These are phyloP conservation scores for Prosopocoilus inquinatus DNA, from an alignment of 2,888 invertebrate species.

Conservation along the genomic window DNA sequence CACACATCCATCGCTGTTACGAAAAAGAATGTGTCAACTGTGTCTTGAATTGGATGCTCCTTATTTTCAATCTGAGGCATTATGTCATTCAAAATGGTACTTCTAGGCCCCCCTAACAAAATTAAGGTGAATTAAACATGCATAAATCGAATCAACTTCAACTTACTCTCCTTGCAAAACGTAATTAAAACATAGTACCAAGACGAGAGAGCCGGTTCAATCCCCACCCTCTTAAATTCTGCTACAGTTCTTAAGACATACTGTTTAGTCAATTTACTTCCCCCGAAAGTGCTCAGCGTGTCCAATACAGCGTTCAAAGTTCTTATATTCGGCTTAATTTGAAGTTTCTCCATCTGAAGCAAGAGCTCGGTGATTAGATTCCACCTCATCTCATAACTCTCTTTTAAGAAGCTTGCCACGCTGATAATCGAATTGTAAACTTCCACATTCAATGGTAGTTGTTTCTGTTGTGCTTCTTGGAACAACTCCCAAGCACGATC, in stretches of 20 bases:
- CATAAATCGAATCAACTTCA: not conserved
- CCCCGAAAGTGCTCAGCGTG: constrained; percentile 52
- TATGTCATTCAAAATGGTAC: constrained; percentile 66
- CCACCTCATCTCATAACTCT: constrained; percentile 64
- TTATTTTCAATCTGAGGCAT: constrained; percentile 63
- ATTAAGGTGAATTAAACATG: constrained; percentile 7
- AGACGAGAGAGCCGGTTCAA: constrained; percentile 72
- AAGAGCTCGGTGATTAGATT: constrained; percentile 62
- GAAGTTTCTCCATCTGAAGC: constrained; percentile 60
- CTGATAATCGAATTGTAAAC: constrained; percentile 71
- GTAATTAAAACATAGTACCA: constrained; percentile 71
- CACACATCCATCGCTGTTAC: constrained; percentile 80
- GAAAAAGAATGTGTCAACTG: constrained; percentile 74
- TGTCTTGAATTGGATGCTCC: constrained; percentile 57
- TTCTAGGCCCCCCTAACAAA: constrained; percentile 59
- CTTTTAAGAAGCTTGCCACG: constrained; percentile 62
- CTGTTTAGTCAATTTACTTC: constrained; percentile 47
- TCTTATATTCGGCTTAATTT: constrained; percentile 61
- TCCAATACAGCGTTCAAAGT: constrained; percentile 67
- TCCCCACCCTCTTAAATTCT: constrained; percentile 65
- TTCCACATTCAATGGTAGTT: constrained; percentile 58
- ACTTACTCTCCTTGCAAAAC: constrained; percentile 70
- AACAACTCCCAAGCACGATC: constrained; percentile 64
- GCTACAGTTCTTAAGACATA: constrained; percentile 55
- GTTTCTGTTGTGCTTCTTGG: constrained; percentile 65